These are phyloP conservation scores for Andrena trimmerana DNA, from an alignment of 2,888 invertebrate species.

Conservation along the genomic window DNA sequence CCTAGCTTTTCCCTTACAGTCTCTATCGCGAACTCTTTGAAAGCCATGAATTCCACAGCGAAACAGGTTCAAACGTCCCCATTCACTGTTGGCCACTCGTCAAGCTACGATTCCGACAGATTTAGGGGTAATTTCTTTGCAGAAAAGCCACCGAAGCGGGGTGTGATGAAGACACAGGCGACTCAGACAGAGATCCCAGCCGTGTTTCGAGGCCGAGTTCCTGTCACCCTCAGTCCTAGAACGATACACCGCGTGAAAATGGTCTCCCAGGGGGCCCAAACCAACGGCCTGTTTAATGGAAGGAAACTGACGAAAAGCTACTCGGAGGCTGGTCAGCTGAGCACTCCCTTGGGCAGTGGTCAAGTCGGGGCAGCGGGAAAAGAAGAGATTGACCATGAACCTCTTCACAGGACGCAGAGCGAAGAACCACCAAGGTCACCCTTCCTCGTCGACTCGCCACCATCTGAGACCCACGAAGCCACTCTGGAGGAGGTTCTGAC, in stretches of 20 bases:
- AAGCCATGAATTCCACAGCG: not conserved
- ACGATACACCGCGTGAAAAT: conserved; percentile 94
- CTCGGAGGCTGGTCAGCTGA: conserved; percentile 90
- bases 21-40: no score
- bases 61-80: not conserved
- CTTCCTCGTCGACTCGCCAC: conserved; percentile 88
- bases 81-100: not conserved
- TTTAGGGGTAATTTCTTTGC: conserved; percentile 78
- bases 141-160: conserved; percentile 92
- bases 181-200: conserved; percentile 94
- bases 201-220: conserved; percentile 86
- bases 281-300: conserved; percentile 92
- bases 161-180: conserved; percentile 96
- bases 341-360: conserved; percentile 80
- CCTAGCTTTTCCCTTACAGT: no score
- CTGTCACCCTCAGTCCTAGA: conserved; percentile 91
- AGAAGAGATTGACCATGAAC: conserved; percentile 88
- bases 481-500: conserved; percentile 66
- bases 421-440: conserved; percentile 94
- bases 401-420: conserved; percentile 93
- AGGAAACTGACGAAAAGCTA: conserved; percentile 93
- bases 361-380: conserved; percentile 69
- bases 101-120: conserved; percentile 1
- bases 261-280: conserved; percentile 96
- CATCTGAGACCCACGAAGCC: conserved; percentile 76